Base-by-base conservation (phyloP, 2,113 vertebrate genomes). In the Atrichornis clamosus region DNA sequence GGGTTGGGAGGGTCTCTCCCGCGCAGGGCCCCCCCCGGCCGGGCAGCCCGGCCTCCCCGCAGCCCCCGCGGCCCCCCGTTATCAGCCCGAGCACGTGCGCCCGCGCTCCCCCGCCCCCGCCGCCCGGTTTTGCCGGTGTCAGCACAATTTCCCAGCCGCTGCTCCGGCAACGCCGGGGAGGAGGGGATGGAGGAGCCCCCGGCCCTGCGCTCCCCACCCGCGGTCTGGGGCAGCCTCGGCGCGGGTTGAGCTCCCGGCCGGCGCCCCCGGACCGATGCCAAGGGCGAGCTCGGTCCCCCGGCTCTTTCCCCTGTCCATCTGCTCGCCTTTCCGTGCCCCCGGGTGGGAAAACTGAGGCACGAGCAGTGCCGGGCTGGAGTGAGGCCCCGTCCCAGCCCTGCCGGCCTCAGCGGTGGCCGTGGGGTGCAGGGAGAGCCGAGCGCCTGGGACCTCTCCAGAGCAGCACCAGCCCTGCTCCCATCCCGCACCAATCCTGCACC, bases 121-220 rank as follows among this genome's bases (percentile, higher is more conserved):
- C 35, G 76, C 70, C 69, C 28, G 37, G 3, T 96, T 97, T 91
- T 94, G 95, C 95, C 42, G 7, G 42, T 37, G 90, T 98, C 98
- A 98, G 97, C 97, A 96, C 90, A 95, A 95, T 95, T 92, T 77
- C 79, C 64, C 49, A 91, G 92, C 93, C 95, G 76, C 94, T 95
- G 92, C 95, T 95, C 87, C 84, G 90, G 89, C 91, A 92, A 87
- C 52, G 47, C 52, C 26, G 10, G 13, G 28, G 60, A 46, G 59
- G 59, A 47, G 70, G 67, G 7, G 44, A 64, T n/a, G 68, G 88
- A 84, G 63, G 81, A 89, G 42, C 81, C 82, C 92, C 82, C n/a
- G 6, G 72, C 56, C 44, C 77, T 47, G 72, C 56, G 60, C 52
- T 56, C 56, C 37, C 44, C 46, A 30, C 41, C 10, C 15, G 7